Base-by-base conservation (phyloP, 1,140 invertebrate genomes). In the Drosophila suzukii region DNA sequence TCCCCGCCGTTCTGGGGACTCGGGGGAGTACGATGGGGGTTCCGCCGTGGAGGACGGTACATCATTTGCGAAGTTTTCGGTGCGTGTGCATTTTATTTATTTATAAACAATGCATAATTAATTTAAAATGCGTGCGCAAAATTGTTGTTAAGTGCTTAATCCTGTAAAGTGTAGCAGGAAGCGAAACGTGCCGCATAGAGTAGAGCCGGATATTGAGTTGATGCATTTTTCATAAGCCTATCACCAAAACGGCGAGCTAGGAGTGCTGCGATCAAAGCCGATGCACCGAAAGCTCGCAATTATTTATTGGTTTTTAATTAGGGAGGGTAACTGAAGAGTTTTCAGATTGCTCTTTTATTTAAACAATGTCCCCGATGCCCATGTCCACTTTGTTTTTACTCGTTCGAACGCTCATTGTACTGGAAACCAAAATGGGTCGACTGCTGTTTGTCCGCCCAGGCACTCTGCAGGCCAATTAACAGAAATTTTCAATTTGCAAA, bases 91-190 rank as follows among this genome's bases (percentile, higher is more conserved):
- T 86, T 85, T 86, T 65, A 86, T 78, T 86, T 86, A 88, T 86
- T 88, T 82, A 86, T 86, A 82, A 88, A 82, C 79, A 82, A 88
- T 86, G 66, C 67, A 82, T 79, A 86, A 86, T 88, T 79, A 66
- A 88, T 86, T 82, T 88, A 76, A 86, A 86, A 81, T 86, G 82
- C 82, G 82, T 86, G 82, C 78, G 78, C 62, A 73, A 86, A 86
- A 86, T 88, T 76, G 75, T 62, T 65, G 71, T 66, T 88, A 82
- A 86, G 83, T 86, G 83, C 78, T 88, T 86, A 86, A 88, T 86
- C 83, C 83, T 82, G 78, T 88, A 82, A 86, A 63, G 32, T 41
- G 66, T 27, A 44, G 41, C 66, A 59, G 66, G 32, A 72, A 72
- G 55, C 32, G 32, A 30, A 20, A 10, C 12, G 43, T 13, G 55